Evolutionary conservation across 2,113 vertebrate species (phyloP).

Genomic region (Neolamprologus brichardi): DNA sequence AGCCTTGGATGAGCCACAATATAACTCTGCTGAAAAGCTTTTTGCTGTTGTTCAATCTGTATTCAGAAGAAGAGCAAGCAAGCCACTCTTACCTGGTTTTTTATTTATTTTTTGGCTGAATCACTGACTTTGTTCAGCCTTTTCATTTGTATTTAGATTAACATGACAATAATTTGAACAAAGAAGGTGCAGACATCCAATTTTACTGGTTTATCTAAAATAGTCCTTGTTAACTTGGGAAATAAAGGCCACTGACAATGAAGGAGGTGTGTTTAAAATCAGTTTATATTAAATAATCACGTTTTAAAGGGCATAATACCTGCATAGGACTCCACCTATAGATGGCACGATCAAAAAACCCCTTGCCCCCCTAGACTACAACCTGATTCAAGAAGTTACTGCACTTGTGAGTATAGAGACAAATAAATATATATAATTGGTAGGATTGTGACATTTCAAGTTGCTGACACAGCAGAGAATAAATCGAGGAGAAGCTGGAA

Average conservation of each 20-base stretch:
- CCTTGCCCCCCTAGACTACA: neutral
- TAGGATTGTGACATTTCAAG: neutral
- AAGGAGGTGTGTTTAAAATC: neutral
- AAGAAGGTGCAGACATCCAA: neutral
- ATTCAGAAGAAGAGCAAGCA: constrained; percentile 14
- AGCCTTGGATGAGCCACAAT: constrained; percentile 35
- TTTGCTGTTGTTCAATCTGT: constrained; percentile 58
- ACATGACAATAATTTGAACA: neutral
- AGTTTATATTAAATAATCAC: neutral
- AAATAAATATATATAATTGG: neutral
- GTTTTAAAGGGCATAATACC: neutral
- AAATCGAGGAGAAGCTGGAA: neutral
- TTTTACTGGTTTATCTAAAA: neutral
- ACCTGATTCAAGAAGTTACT: neutral
- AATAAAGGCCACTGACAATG: neutral
- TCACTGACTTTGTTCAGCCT: neutral
- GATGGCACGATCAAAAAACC: accelerated
- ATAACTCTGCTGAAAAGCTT: constrained; percentile 41
- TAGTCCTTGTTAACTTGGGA: neutral
- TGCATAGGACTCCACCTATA: neutral
- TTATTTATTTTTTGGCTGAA: neutral
- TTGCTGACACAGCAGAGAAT: neutral
- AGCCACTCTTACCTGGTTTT: neutral
- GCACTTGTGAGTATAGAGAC: neutral
- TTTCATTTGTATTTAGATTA: neutral